These are phyloP conservation scores for Setipinna tenuifilis DNA, from an alignment of 2,797 vertebrate species.

Conservation along the genomic window DNA sequence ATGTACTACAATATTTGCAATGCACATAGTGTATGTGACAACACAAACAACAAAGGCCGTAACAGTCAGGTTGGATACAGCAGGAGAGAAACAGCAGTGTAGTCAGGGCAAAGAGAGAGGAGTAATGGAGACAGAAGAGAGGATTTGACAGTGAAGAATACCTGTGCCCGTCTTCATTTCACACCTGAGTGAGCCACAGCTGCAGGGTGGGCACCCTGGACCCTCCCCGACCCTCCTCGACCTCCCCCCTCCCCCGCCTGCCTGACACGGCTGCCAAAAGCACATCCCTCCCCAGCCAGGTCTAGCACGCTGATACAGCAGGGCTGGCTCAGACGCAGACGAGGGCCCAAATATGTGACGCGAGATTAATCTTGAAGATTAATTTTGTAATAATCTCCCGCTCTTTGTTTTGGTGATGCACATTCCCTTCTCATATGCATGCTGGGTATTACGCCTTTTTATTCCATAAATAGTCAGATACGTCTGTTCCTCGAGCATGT, in stretches of 20 bases:
- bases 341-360: background rate
- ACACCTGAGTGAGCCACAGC: background rate
- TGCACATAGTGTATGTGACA: background rate
- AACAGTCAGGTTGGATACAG: background rate
- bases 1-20: too few relatives aligned
- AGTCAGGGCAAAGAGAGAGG: background rate
- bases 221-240: slow-evolving; percentile 25
- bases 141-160: slow-evolving; percentile 23
- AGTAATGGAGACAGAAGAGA: slow-evolving; percentile 12
- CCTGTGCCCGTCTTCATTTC: slow-evolving; percentile 17
- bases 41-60: background rate
- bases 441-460: background rate
- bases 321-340: background rate
- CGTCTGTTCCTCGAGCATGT: background rate
- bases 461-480: background rate
- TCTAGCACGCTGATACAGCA: background rate
- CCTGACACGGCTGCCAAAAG: background rate
- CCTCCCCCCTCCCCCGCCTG: background rate
- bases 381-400: background rate
- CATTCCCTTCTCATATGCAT: background rate
- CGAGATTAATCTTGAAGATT: background rate
- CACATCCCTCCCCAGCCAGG: background rate
- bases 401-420: background rate
- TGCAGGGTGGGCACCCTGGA: background rate
- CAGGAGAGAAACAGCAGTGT: too few relatives aligned